Conservation (phyloP, 2,797 vertebrate species). For the Pipistrellus kuhlii region DNA sequence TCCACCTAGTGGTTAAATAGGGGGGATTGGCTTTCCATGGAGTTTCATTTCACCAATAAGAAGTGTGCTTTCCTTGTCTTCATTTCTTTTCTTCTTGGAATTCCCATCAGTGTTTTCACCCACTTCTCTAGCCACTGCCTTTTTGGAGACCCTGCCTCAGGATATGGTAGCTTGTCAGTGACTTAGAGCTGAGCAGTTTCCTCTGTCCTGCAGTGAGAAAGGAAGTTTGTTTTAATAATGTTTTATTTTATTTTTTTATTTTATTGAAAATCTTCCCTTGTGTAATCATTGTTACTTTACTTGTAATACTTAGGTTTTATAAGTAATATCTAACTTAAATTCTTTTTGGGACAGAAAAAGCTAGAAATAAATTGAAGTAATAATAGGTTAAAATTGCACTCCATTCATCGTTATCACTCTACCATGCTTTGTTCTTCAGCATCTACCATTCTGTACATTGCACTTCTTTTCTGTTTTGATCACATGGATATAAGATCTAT, state of each 20-base stretch:
- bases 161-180: not conserved
- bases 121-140: not conserved
- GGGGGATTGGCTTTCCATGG: not conserved
- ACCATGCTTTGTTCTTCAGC: not conserved
- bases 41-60: not conserved
- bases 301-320: slow-evolving; percentile 39
- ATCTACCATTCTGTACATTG: not conserved
- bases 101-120: not conserved
- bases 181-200: not conserved
- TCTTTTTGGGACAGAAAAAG: slow-evolving; percentile 15
- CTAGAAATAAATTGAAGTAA: slow-evolving; percentile 21
- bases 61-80: slow-evolving; percentile 7
- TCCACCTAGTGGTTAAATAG: not conserved
- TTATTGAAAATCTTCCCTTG: not conserved
- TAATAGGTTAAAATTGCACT: not conserved
- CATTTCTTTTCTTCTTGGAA: not conserved
- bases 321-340: not conserved
- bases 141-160: slow-evolving; percentile 10
- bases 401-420: not conserved
- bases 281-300: not conserved
- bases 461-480: not conserved
- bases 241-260: no score
- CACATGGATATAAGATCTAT: not conserved
- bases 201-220: not conserved
- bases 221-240: slow-evolving; percentile 13